phyloP scores from a whole-genome alignment of 2,113 vertebrate genomes.

The Ceyx margarethae region DNA sequence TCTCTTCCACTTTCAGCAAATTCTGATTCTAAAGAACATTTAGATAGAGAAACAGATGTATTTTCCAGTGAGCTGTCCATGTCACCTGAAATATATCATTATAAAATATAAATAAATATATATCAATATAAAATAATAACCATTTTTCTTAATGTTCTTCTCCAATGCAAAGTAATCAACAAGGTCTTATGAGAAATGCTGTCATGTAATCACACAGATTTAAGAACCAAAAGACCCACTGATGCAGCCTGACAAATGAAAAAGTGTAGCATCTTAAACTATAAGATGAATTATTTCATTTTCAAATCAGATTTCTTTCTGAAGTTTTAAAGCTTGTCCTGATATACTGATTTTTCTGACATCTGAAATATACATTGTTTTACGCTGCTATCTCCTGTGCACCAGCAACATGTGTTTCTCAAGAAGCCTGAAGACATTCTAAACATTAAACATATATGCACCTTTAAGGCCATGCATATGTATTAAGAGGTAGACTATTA shows the following conservation, averaged over 20 bases:
- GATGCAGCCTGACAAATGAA: neutral
- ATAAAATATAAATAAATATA: too few species aligned
- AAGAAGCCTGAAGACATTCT: neutral
- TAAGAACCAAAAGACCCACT: neutral
- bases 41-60: constrained; percentile 29
- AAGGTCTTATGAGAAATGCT: neutral
- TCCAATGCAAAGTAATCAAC: neutral
- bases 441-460: neutral
- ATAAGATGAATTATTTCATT: neutral
- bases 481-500: neutral
- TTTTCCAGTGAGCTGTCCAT: constrained; percentile 57
- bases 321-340: neutral
- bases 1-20: constrained; percentile 22
- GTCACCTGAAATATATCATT: constrained; percentile 14
- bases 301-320: neutral
- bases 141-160: too few species aligned
- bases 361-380: neutral
- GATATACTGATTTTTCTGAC: neutral
- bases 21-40: constrained; percentile 26
- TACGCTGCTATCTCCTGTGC: neutral
- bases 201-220: neutral
- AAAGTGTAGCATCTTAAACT: neutral
- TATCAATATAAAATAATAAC: too few species aligned
- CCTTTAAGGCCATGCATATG: neutral
- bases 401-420: neutral